Percentiles rank a stretch among this genome's conserved stretches.
Conservation (phyloP, 2,888 invertebrate species). For the Mesopsocus fuscifrons region DNA sequence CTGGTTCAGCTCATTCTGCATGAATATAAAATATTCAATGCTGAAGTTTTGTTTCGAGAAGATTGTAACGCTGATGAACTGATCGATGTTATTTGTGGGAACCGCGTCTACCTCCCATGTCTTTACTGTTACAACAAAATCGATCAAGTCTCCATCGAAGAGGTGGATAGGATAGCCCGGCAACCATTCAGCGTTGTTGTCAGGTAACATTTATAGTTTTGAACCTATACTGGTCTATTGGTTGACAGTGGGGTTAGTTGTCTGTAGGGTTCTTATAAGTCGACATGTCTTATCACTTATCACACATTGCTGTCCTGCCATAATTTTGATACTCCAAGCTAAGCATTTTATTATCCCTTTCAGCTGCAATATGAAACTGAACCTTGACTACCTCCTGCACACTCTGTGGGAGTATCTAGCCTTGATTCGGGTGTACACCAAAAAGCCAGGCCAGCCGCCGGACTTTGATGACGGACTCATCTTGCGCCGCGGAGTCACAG, state of each 20-base stretch:
- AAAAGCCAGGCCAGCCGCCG: constrained; percentile 93
- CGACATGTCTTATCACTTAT: no score
- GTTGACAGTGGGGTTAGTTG: constrained; percentile 1
- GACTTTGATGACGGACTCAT: constrained; percentile 93
- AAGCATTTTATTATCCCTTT: no score
- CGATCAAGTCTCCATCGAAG: constrained; percentile 98
- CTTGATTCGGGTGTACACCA: constrained; percentile 91
- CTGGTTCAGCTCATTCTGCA: constrained; percentile 95
- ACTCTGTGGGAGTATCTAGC: constrained; percentile 86
- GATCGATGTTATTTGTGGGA: constrained; percentile 94
- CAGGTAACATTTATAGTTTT: constrained; percentile 37
- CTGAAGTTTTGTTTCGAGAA: constrained; percentile 85
- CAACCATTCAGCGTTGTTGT: constrained; percentile 79
- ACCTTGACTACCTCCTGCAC: constrained; percentile 85
- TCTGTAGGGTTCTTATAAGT: no score
- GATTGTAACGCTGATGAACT: constrained; percentile 92
- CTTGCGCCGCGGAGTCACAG: constrained; percentile 69
- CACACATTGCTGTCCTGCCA: no score
- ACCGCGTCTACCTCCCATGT: constrained; percentile 90
- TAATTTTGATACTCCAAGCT: no score
- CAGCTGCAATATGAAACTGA: constrained; percentile 98
- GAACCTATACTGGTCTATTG: no score
- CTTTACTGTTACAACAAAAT: constrained; percentile 99
- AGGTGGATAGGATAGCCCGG: constrained; percentile 85
- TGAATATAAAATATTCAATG: constrained; percentile 95